These are phyloP conservation scores for Lepidocyrtoides sp. DNA, from an alignment of 2,888 invertebrate genomes.

Conservation along the genomic window DNA sequence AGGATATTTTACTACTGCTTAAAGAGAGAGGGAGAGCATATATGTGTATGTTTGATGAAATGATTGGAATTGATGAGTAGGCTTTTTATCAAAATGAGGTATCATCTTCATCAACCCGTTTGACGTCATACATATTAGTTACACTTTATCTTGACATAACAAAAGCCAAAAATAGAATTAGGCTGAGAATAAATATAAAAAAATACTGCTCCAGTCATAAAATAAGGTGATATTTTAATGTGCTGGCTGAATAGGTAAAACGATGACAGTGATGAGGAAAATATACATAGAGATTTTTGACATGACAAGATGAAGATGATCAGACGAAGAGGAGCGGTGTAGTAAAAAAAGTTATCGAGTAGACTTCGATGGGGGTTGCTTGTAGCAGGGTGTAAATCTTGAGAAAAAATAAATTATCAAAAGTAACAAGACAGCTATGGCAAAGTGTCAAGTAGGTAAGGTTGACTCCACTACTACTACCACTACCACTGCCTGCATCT, in stretches of 20 bases:
- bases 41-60: not conserved
- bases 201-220: not conserved
- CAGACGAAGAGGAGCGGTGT: not conserved
- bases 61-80: not conserved
- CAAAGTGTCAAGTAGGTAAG: conserved; percentile 35
- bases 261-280: not conserved
- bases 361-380: not conserved
- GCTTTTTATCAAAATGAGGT: not conserved
- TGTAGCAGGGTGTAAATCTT: conserved; percentile 1
- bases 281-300: not conserved
- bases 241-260: not conserved
- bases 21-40: not conserved
- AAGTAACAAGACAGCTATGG: conserved; percentile 4
- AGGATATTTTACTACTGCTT: conserved; percentile 4
- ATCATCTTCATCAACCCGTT: not conserved
- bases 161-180: not conserved
- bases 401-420: not conserved
- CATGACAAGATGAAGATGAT: not conserved
- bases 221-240: not conserved
- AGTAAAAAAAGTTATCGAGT: not conserved
- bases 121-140: not conserved
- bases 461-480: not conserved
- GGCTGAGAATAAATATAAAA: not conserved
- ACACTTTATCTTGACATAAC: not conserved
- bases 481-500: too few relatives aligned